Evolutionary conservation across 1,140 invertebrate species (phyloP), one percentile per base, ranked within the genome.

Genomic region (Drosophila jambulina): DNA sequence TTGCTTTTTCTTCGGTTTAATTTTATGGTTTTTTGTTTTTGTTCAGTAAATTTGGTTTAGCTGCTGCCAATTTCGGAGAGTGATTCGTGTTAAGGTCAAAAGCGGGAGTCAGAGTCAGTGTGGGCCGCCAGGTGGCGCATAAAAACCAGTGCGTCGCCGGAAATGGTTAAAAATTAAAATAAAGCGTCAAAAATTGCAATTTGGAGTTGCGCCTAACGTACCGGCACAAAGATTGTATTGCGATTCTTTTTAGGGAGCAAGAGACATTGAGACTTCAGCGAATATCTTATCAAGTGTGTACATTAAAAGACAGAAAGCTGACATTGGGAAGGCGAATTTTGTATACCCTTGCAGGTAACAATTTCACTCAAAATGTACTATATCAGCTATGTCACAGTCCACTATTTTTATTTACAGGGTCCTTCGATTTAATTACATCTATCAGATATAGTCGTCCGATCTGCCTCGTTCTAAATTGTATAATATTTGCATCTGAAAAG

Each of bases 151-250:
- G 23, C 15, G 42, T 15, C 57, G 49, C 56, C 82, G 82, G 82
- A 84, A 81, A 84, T 77, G 49, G 36, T 48, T 49, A 17, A 43
- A 40, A 45, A 38, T 75, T 80, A 36, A 78, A 65, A 65, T 61
- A 38, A 57, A 48, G 23, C 12, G 17, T 13, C 19, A 27, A 21
- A 69, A 42, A 49, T 36, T 13, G 40, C 23, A 62, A 69, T 69
- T 75, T 69, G 45, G 34, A 63, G 38, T 27, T 57, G 21, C 13
- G 54, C 25, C 67, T 69, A 56, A 80, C 57, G 59, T 17, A 13
- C 48, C 21, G 49, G n/a, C 38, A 40, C 32, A 40, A 19, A 51
- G 17, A 48, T 45, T 34, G 17, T 32, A 61, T 45, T 42, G 17
- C 53, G 6, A 23, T 34, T 54, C 19, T 57, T 54, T 67, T 43